Conservation (phyloP, 1,140 invertebrate genomes). For the Polypedilum vanderplanki region DNA sequence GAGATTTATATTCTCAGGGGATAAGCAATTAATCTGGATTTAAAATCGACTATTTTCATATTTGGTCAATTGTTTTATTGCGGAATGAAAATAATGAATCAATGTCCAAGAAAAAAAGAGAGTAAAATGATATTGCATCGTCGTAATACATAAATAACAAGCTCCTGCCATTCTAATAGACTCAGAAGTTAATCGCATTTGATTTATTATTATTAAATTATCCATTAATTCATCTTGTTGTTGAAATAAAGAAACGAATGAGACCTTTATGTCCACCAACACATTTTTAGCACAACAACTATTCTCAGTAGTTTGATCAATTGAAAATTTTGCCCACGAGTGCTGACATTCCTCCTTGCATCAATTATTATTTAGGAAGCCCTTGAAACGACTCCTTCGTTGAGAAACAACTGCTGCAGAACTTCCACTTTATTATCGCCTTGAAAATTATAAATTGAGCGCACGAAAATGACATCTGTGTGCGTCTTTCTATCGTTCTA, state of each 20-base stretch:
- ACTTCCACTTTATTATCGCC: not conserved
- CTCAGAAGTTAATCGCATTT: not conserved
- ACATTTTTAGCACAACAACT: not conserved
- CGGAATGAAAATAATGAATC: not conserved
- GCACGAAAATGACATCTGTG: not conserved
- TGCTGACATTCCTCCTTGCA: not conserved
- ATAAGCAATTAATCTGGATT: too few relatives aligned
- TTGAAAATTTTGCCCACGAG: not conserved
- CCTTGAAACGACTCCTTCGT: conserved; percentile 6
- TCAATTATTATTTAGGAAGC: not conserved
- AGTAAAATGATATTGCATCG: not conserved
- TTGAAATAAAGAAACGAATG: not conserved
- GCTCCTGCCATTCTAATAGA: not conserved
- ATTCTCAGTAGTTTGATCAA: not conserved
- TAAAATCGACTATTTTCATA: too few relatives aligned
- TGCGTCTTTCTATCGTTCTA: not conserved
- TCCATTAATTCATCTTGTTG: conserved; percentile 25
- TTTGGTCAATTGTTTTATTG: too few relatives aligned
- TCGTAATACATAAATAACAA: not conserved
- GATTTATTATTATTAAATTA: conserved; percentile 27
- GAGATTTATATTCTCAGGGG: too few relatives aligned
- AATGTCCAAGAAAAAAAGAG: not conserved
- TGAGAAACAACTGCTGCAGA: not conserved
- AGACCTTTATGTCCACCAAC: conserved; percentile 16
- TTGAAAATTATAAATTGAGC: not conserved